Evolutionary conservation across 1,140 invertebrate genomes (phyloP).

Genomic region (Lepidotrigona ventralis): DNA sequence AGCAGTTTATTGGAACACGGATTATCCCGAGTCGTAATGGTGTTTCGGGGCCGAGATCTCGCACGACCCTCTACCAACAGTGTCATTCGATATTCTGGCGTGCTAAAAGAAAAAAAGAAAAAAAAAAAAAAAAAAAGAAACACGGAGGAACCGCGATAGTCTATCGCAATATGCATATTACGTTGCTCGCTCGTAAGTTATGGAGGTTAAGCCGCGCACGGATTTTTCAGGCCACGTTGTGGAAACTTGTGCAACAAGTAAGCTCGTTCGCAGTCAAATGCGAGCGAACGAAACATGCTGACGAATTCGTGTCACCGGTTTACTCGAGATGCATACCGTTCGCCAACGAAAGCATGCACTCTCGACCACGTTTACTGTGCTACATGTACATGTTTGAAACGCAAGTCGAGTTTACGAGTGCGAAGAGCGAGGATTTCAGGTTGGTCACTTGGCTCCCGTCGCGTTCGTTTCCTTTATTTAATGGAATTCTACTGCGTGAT

Average conservation of each 20-base stretch:
- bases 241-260: constrained; percentile 36
- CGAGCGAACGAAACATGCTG: too few relatives aligned
- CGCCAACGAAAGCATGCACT: neutral
- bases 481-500: too few relatives aligned
- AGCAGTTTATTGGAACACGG: neutral
- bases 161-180: constrained; percentile 29
- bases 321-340: neutral
- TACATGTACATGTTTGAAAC: too few relatives aligned
- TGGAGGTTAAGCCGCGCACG: neutral
- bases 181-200: constrained; percentile 21
- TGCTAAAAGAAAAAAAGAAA: too few relatives aligned
- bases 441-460: too few relatives aligned
- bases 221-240: constrained; percentile 6
- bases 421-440: too few relatives aligned
- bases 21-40: neutral
- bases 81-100: neutral
- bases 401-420: too few relatives aligned
- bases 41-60: neutral
- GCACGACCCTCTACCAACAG: neutral
- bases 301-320: neutral
- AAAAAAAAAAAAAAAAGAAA: neutral
- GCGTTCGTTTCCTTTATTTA: too few relatives aligned
- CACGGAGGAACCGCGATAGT: neutral
- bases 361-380: neutral
- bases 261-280: neutral